Conservation (phyloP, 2,797 vertebrate genomes). For the Semotilus atromaculatus region DNA sequence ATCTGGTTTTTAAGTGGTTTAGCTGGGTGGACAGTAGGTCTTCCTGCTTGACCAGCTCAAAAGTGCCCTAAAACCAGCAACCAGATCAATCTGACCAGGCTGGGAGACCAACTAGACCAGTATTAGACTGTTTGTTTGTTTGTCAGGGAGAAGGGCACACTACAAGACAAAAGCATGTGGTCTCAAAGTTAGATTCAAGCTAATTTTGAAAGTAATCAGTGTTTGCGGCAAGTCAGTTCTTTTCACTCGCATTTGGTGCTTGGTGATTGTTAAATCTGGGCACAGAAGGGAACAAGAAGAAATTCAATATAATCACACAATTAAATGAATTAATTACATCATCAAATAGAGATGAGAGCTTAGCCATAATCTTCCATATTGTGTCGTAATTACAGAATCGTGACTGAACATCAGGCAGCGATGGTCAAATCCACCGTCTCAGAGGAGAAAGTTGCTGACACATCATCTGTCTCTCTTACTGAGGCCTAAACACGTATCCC, state of each 20-base stretch:
- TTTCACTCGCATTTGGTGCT: background rate
- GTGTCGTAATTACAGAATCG: background rate
- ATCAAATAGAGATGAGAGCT: slow-evolving; percentile 23
- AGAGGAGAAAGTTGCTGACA: slow-evolving; percentile 4
- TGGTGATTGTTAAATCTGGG: background rate
- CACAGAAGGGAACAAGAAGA: background rate
- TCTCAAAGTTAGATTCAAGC: background rate
- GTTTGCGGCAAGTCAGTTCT: background rate
- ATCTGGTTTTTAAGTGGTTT: background rate
- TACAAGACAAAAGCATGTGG: background rate
- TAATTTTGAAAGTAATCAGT: background rate
- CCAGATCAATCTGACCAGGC: background rate
- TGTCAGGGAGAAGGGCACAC: background rate
- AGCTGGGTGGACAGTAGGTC: background rate
- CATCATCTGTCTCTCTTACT: slow-evolving; percentile 8
- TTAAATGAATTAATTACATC: slow-evolving; percentile 14
- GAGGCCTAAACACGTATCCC: background rate
- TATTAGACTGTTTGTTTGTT: background rate
- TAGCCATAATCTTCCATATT: background rate
- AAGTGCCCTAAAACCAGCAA: background rate
- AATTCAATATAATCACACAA: background rate
- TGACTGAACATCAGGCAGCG: background rate
- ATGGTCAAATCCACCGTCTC: background rate
- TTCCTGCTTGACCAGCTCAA: background rate
- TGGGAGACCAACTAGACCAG: background rate